Conservation (phyloP, 2,113 vertebrate species). For the Glaucomys volans region DNA sequence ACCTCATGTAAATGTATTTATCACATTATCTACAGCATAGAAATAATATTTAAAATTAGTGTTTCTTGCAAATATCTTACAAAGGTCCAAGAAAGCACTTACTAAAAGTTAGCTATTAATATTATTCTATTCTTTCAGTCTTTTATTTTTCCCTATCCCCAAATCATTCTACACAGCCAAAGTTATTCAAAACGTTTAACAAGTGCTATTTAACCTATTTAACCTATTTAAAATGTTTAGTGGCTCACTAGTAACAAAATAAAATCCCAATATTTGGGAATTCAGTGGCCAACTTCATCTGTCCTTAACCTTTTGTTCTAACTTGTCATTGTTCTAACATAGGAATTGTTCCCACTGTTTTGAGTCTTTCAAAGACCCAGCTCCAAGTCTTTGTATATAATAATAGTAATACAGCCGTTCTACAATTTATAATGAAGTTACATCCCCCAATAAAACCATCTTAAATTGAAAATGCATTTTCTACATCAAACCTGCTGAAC, state of each 20-base stretch:
- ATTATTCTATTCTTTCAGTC: background rate
- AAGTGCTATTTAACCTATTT: too few species aligned
- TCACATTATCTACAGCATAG: background rate
- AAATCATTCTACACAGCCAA: background rate
- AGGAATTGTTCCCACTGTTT: background rate
- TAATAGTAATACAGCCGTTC: background rate
- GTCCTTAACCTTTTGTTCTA: background rate
- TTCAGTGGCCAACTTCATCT: background rate
- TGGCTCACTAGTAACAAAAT: background rate
- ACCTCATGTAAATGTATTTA: background rate
- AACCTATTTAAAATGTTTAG: background rate
- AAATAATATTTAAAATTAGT: constrained; percentile 26
- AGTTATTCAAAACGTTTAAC: too few species aligned
- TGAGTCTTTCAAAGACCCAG: background rate
- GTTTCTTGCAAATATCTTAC: background rate
- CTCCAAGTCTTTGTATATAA: background rate
- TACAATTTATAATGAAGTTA: background rate
- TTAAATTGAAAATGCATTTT: background rate
- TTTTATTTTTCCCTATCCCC: background rate
- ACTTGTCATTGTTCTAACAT: background rate
- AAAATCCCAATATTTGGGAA: constrained; percentile 35
- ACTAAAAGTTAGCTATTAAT: background rate
- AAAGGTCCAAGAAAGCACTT: background rate
- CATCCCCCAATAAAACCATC: background rate
- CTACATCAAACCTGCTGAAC: too few species aligned